Base-by-base conservation (phyloP, 2,888 invertebrate species). In the Oscheius myriophilus region DNA sequence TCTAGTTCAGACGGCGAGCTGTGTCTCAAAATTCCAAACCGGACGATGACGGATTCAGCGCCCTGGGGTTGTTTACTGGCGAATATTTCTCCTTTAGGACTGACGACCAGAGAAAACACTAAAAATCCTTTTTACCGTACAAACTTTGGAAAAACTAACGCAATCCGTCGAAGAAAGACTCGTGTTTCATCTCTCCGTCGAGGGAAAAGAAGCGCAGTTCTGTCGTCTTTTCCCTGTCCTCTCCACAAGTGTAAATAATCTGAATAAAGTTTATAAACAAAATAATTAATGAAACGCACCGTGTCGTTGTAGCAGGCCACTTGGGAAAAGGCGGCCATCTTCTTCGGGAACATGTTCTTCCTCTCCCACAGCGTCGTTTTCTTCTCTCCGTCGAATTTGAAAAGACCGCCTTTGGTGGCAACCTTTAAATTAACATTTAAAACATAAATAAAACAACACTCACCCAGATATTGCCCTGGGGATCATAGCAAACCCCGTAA, bases 101-200 rank as follows among this genome's bases (percentile, higher is more conserved):
- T 70, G 21, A 81, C 66, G 9, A 80, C 69, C 64, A 80, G 67
- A 11, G 82, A 77, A 39, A 51, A 49, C 4, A 77, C 77, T 77
- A 65, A n/a, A 76, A 59, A 26, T 45, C 2, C 9, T 16, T 33
- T 26, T n/a, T 1, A 1, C 41, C 52, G 18, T 4, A 41, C 7
- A 41, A 16, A 11, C 52, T 21, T 25, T 18, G 23, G 23, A 69
- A 2, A 9, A 58, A 78, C 76, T 81, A 69, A 70, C 85, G 54
- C n/a, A 82, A 70, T 54, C 85, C 85, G 68, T 85, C 85, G 41
- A 85, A 76, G 55, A 84, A 81, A n/a, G 75, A 75, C 72, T 84
- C 82, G 59, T 82, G 81, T 41, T 78, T 73, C 59, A 82, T 62
- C n/a, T 82, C 74, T 33, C 78, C 78, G 25, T 77, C 72, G 9